These are phyloP conservation scores for Buceros bicornis DNA, from an alignment of 2,797 vertebrate species.

Conservation along the genomic window DNA sequence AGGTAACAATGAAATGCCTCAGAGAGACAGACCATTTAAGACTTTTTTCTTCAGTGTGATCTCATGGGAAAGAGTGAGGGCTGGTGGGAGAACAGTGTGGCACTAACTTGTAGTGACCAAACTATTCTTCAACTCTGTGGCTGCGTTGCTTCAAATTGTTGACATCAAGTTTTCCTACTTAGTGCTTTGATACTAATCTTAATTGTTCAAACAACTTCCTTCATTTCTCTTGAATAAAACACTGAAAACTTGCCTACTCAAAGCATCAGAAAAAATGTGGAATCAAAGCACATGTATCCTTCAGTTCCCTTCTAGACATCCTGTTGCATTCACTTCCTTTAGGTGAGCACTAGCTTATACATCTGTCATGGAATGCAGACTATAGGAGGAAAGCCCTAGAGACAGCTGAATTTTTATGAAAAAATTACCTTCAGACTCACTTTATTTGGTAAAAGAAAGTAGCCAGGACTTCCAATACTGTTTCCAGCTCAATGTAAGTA, in stretches of 20 bases:
- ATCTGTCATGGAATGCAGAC: not conserved
- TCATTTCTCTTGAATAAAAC: not conserved
- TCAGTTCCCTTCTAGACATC: not conserved
- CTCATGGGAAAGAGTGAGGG: constrained; percentile 4
- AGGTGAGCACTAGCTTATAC: not conserved
- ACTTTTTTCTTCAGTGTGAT: constrained; percentile 56
- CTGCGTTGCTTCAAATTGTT: not conserved
- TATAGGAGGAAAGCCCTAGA: not conserved
- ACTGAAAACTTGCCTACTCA: not conserved
- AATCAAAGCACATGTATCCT: not conserved
- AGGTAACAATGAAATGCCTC: not conserved
- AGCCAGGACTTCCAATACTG: not conserved
- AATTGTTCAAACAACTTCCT: not conserved
- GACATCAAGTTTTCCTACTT: not conserved
- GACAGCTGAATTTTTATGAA: not conserved
- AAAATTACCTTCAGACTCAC: not conserved
- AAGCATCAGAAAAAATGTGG: not conserved
- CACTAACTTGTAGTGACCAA: not conserved
- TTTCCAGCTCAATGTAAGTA: not conserved
- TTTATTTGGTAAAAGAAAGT: not conserved
- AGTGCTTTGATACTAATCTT: not conserved
- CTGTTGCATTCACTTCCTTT: not conserved
- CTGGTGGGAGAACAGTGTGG: constrained; percentile 3
- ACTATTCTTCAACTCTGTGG: not conserved
- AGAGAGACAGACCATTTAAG: constrained; percentile 54